Evolutionary conservation across 2,797 vertebrate genomes (phyloP).

Genomic region (Spinus pinus): DNA sequence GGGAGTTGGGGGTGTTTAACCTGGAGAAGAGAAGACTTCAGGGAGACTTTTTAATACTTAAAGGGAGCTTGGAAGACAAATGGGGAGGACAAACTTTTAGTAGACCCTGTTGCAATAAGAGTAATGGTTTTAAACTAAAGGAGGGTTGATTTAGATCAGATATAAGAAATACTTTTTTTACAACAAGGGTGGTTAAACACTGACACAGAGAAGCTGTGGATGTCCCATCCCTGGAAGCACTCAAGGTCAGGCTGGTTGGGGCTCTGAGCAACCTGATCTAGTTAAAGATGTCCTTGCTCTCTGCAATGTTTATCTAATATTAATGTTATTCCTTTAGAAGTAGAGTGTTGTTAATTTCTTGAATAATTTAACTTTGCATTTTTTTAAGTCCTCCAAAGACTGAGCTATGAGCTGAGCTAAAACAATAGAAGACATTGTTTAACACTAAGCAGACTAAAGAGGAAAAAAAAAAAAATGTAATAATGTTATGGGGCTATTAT

Average conservation of each 20-base stretch:
- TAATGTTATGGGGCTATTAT: not conserved
- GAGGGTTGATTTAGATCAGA: not conserved
- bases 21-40: not conserved
- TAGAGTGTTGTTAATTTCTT: not conserved
- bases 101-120: not conserved
- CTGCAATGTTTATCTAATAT: not conserved
- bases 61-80: not conserved
- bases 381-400: not conserved
- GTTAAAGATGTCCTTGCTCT: not conserved
- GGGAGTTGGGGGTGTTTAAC: not conserved
- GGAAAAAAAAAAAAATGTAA: not conserved
- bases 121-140: not conserved
- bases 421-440: slow-evolving; percentile 4
- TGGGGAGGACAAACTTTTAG: not conserved
- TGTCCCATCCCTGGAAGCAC: not conserved
- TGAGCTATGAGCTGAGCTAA: not conserved
- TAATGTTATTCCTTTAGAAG: not conserved
- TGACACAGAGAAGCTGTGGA: not conserved
- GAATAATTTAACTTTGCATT: not conserved
- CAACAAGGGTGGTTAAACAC: not conserved
- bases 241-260: not conserved
- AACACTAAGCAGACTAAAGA: not conserved
- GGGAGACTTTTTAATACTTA: not conserved
- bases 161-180: not conserved
- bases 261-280: not conserved